Conservation (phyloP, 2,797 vertebrate species). For the Liasis olivaceus region DNA sequence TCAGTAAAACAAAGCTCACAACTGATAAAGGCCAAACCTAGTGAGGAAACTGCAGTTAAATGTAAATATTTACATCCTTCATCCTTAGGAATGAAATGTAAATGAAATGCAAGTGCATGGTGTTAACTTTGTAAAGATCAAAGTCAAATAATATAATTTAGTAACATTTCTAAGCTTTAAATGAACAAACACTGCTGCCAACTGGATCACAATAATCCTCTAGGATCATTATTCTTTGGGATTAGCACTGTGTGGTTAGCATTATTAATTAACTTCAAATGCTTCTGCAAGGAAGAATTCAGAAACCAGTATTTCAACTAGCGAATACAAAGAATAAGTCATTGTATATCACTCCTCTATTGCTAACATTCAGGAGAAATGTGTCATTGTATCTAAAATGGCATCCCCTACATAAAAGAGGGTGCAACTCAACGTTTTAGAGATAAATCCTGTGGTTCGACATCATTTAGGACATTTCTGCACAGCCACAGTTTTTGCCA, state of each 20-base stretch:
- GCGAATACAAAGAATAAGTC: background rate
- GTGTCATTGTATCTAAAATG: background rate
- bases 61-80: constrained; percentile 28
- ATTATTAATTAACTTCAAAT: constrained; percentile 44
- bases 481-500: background rate
- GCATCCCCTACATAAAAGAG: background rate
- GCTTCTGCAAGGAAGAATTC: constrained; percentile 13
- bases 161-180: constrained; percentile 43
- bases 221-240: constrained; percentile 31
- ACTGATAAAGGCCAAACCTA: constrained; percentile 27
- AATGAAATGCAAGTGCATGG: constrained; percentile 15
- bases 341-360: background rate
- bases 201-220: constrained; percentile 36
- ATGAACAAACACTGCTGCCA: constrained; percentile 41
- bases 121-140: constrained; percentile 37
- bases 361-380: background rate
- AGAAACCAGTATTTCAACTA: background rate
- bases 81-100: background rate
- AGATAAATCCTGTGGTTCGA: background rate
- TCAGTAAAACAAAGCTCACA: constrained; percentile 5
- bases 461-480: background rate
- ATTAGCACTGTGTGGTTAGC: constrained; percentile 20
- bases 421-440: background rate
- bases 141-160: constrained; percentile 37
- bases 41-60: constrained; percentile 7